A percentile compares a stretch with the other conserved stretches of the same genome.
phyloP scores from a whole-genome alignment of 2,888 invertebrate species.

The Panopea generosa region DNA sequence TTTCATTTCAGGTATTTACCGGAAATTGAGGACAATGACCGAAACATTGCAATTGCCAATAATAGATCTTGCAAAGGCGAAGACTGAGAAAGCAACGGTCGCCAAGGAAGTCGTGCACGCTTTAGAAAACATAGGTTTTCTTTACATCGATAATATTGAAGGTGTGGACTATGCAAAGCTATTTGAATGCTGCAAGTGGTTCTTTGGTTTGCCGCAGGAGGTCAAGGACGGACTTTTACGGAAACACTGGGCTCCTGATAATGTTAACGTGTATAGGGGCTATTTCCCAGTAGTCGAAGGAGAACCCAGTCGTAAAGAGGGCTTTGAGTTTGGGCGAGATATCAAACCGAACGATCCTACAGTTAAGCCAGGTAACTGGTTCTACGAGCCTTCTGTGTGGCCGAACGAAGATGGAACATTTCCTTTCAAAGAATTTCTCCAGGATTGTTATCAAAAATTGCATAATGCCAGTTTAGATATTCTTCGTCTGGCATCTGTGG shows the following conservation, averaged over 20 bases:
- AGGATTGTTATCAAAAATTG: conserved; percentile 50
- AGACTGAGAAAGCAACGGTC: conserved; percentile 47
- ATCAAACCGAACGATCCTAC: conserved; percentile 60
- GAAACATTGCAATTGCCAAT: conserved; percentile 55
- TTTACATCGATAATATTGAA: conserved; percentile 68
- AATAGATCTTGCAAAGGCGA: conserved; percentile 65
- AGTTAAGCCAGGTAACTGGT: conserved; percentile 63
- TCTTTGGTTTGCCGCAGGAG: conserved; percentile 63
- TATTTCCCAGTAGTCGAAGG: conserved; percentile 71
- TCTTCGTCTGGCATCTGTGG: conserved; percentile 67
- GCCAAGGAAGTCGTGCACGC: conserved; percentile 67
- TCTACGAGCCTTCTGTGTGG: conserved; percentile 72
- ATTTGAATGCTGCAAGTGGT: conserved; percentile 64
- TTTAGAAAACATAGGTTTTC: conserved; percentile 71
- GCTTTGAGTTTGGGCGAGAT: conserved; percentile 69
- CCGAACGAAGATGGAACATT: conserved; percentile 64
- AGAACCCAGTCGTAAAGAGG: conserved; percentile 72
- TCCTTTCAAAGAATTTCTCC: conserved; percentile 64
- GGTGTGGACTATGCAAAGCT: conserved; percentile 66
- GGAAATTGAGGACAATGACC: too few species aligned
- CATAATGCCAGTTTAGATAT: conserved; percentile 65
- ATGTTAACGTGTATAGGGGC: conserved; percentile 69
- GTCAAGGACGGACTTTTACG: conserved; percentile 58
- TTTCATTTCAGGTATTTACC: too few species aligned
- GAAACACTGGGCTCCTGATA: conserved; percentile 65